Evolutionary conservation across 2,888 invertebrate genomes (phyloP), one percentile per base, ranked within the genome.

Genomic region (Heliconius ethilla): DNA sequence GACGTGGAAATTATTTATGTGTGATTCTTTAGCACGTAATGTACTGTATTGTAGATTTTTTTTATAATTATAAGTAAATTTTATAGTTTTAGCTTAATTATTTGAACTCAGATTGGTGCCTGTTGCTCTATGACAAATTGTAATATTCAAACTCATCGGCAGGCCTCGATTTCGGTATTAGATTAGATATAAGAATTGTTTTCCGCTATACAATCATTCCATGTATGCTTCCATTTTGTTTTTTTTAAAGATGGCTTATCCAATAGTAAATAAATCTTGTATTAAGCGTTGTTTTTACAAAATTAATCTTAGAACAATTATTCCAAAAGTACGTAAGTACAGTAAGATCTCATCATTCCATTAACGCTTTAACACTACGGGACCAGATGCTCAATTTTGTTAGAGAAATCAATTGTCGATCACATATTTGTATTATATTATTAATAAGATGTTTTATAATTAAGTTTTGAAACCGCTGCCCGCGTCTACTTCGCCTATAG

Each of bases 321-420:
- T 81, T 81, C 78, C 81, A 81, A 80, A 81, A 81, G 83, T 82
- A 81, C 82, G 79, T 76, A 78, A 76, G 83, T 85, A 84, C 85
- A 88, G 83, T 89, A 88, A 91, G 94, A 93, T 94, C 94, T 93
- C 93, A 94, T 89, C 94, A 94, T 94, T 94, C 94, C 93, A 93
- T 87, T 85, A 82, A 87, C 84, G 90, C 90, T 92, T 92, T 92
- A 91, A 90, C 85, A 84, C 78, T 81, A 79, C 81, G 89, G 89
- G 89, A 92, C 88, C 91, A 89, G 79, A 72, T 90, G 91, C 91
- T 91, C 89, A 90, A 90, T 88, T 84, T 86, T 86, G 86, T 87
- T 85, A 85, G 87, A 86, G 85, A 83, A 84, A 74, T 79, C 82
- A 81, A 82, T 81, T 82, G 25, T 82, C 83, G 79, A 82, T 80